These are phyloP conservation scores for Pristionchus fissidentatus DNA, from an alignment of 2,888 invertebrate genomes.

Conservation along the genomic window DNA sequence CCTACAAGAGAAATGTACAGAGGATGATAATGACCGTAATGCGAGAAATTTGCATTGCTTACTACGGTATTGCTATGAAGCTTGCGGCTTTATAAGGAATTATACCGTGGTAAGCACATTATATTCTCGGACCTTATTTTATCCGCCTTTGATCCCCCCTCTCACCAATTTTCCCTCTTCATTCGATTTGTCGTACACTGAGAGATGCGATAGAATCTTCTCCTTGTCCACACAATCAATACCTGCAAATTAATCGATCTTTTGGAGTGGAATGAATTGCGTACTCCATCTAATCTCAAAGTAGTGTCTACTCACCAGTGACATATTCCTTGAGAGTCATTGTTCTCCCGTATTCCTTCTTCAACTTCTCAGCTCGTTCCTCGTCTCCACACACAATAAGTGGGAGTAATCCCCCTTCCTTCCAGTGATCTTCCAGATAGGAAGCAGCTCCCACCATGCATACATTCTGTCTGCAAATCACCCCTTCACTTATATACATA, in stretches of 20 bases:
- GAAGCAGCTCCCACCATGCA: conserved; percentile 54
- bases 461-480: conserved; percentile 58
- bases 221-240: conserved; percentile 14
- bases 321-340: conserved; percentile 63
- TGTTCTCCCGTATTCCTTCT: conserved; percentile 49
- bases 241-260: neutral
- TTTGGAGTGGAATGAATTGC: neutral
- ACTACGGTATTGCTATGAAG: no score
- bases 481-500: neutral
- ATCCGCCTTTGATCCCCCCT: neutral
- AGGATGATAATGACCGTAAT: no score
- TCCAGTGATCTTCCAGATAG: conserved; percentile 62
- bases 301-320: conserved; percentile 50
- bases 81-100: no score
- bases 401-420: conserved; percentile 54
- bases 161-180: conserved; percentile 8
- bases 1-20: no score
- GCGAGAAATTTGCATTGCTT: no score
- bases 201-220: conserved; percentile 20
- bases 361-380: conserved; percentile 50
- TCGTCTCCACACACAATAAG: conserved; percentile 62
- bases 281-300: no score
- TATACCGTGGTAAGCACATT: no score
- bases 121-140: no score
- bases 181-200: conserved; percentile 38